Percentiles rank a stretch among this genome's conserved stretches.
phyloP scores from a whole-genome alignment of 1,140 invertebrate species.

The Neelides sp. region DNA sequence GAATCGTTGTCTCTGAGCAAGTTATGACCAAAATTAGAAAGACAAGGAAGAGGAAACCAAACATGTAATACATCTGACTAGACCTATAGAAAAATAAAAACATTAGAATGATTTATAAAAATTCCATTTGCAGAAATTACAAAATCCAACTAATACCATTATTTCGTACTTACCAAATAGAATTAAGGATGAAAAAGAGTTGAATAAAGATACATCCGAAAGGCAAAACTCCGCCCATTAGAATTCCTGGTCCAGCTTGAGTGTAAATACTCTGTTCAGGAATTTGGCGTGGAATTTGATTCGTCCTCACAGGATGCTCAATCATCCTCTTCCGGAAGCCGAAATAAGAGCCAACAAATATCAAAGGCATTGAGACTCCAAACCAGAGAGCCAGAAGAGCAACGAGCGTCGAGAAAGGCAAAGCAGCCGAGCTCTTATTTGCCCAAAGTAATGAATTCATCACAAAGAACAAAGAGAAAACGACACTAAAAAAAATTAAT shows the following conservation, averaged over 20 bases:
- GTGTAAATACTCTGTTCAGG: constrained; percentile 96
- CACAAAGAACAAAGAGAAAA: constrained; percentile 89
- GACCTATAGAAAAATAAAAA: constrained; percentile 46
- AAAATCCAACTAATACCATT: too few species aligned
- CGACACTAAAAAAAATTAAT: constrained; percentile 49
- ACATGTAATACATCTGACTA: constrained; percentile 98
- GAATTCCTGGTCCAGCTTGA: constrained; percentile 62
- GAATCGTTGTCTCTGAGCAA: constrained; percentile 94
- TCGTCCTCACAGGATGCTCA: constrained; percentile 93
- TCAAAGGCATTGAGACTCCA: constrained; percentile 92
- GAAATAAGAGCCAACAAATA: constrained; percentile 95
- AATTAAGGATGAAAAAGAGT: constrained; percentile 97
- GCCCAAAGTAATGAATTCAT: constrained; percentile 93
- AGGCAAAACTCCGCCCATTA: constrained; percentile 61
- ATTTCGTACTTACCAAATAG: constrained; percentile 74
- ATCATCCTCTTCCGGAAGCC: constrained; percentile 88
- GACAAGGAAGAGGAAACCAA: constrained; percentile 95
- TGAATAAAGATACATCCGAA: constrained; percentile 99
- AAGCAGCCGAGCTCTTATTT: constrained; percentile 84
- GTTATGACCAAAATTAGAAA: constrained; percentile 96
- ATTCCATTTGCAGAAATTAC: too few species aligned
- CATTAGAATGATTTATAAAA: constrained; percentile 5
- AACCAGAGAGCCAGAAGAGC: constrained; percentile 95
- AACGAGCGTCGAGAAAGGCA: constrained; percentile 94
- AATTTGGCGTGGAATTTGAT: constrained; percentile 96